phyloP scores from a whole-genome alignment of 2,797 vertebrate species.

The Anguilla pacifica region DNA sequence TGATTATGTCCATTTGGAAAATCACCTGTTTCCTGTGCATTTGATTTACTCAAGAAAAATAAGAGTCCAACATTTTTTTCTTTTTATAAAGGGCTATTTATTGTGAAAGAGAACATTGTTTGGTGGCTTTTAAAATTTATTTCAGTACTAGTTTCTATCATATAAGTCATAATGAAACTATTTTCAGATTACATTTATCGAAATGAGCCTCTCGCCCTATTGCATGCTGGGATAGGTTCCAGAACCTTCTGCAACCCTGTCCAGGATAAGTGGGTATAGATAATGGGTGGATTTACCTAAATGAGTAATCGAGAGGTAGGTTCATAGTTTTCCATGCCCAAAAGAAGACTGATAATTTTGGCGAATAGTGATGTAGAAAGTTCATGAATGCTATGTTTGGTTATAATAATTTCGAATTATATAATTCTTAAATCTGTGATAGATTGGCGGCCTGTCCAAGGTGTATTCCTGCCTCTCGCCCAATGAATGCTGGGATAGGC shows the following conservation, averaged over 20 bases:
- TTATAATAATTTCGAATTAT: neutral
- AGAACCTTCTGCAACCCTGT: no score
- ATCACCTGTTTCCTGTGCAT: neutral
- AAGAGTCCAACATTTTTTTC: constrained; percentile 10
- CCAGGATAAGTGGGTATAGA: no score
- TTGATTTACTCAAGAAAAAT: neutral
- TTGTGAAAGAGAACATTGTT: neutral
- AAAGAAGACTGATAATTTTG: neutral
- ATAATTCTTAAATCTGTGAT: no score
- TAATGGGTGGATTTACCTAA: no score
- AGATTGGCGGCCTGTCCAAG: no score
- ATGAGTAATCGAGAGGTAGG: no score
- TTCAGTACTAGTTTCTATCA: neutral
- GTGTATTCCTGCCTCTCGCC: no score
- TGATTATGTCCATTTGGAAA: neutral
- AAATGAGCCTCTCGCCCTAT: no score
- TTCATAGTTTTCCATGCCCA: neutral
- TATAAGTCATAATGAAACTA: no score
- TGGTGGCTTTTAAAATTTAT: neutral
- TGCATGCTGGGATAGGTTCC: no score
- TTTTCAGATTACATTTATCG: no score
- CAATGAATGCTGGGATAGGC: no score
- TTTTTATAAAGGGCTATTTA: neutral
- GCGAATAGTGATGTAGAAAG: neutral
- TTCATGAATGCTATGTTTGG: neutral